Evolutionary conservation across 2,113 vertebrate genomes (phyloP).

Genomic region (Rhinolophus sinicus): DNA sequence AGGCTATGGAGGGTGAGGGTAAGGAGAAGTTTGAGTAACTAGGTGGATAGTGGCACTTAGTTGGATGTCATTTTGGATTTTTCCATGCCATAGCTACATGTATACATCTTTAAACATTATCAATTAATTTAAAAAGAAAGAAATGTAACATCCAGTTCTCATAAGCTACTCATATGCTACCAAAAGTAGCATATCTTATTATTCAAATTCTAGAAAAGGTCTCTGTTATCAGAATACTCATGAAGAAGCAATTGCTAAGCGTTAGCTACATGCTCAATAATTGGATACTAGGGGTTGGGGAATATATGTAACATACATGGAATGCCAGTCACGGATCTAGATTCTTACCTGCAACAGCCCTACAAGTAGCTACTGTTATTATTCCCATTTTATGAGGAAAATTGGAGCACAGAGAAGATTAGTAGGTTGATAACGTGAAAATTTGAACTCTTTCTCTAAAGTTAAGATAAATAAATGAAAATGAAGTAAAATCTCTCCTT

Average conservation of each 20-base stretch:
- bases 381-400: not conserved
- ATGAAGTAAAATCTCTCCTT: conserved; percentile 21
- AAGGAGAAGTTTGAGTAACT: not conserved
- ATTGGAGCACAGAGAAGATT: not conserved
- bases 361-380: not conserved
- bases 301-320: not conserved
- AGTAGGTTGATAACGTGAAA: not conserved
- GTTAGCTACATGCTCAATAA: not conserved
- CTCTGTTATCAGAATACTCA: not conserved
- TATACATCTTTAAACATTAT: not conserved
- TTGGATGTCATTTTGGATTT: not conserved
- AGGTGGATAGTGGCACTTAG: not conserved
- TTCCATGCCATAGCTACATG: not conserved
- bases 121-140: not conserved
- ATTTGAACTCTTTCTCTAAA: not conserved
- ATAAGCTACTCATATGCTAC: not conserved
- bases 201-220: conserved; percentile 22
- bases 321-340: not conserved
- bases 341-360: not conserved
- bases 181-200: not conserved
- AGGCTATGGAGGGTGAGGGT: not conserved
- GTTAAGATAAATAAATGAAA: not conserved
- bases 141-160: not conserved
- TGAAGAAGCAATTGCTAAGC: not conserved
- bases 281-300: not conserved